Base-by-base conservation (phyloP, 2,113 vertebrate species). In the Hipposideros armiger region DNA sequence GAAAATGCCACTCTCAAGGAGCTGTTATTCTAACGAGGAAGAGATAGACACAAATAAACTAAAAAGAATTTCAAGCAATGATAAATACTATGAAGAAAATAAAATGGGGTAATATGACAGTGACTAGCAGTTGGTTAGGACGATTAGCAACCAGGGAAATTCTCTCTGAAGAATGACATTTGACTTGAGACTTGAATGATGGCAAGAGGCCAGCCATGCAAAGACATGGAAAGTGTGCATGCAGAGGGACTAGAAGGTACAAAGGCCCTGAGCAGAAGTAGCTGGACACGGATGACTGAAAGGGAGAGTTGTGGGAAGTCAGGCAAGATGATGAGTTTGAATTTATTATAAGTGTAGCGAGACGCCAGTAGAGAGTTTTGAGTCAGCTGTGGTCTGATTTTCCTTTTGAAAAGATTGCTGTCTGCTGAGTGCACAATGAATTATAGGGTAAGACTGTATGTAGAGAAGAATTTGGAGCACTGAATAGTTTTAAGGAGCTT, bases 21-120 rank as follows among this genome's bases (percentile, higher is more conserved):
- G 28, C 17, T 60, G 54, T 81, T 82, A 45, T 69, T 91, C 42
- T 76, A 69, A 69, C 36, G 22, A 77, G n/a, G n/a, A 70, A 28
- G 76, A 84, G 24, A 67, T 32, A 88, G 50, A 45, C 78, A 58
- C 26, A 80, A 80, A 40, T 87, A 74, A 92, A 73, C 56, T 60
- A 72, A 90, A 56, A 60, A 70, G 73, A 86, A 40, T 74, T 92
- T 92, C 50, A 50, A 94, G 30, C 62, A 91, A 47, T 73, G 32
- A 58, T 80, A 89, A 92, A 22, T 81, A 54, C n/a, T 52, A 20
- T 60, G 50, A 93, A 74, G 50, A 69, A 92, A 88, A 32, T 87
- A 82, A 52, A 82, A 85, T 24, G 42, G 47, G 36, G 40, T 52
- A 40, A 47, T 86, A 40, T 36, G 17, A 58, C 47, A 74, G 42